Conservation (phyloP, 2,113 vertebrate species). For the Corynorhinus townsendii region DNA sequence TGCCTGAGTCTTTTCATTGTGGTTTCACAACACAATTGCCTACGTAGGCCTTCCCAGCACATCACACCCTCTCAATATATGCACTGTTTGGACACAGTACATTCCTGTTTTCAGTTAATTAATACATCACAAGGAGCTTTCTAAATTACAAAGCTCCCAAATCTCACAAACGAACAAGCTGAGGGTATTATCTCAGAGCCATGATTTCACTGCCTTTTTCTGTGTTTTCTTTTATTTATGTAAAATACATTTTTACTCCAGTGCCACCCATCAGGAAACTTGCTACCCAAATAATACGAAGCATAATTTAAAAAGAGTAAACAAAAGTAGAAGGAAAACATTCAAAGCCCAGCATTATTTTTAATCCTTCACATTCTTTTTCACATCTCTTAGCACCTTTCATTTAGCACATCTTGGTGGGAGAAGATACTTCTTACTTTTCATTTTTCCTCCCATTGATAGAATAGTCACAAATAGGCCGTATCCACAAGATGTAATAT, state of each 20-base stretch:
- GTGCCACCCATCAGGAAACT: not conserved
- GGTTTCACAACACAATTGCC: slow-evolving; percentile 14
- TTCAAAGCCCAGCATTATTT: slow-evolving; percentile 13
- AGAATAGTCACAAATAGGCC: not conserved
- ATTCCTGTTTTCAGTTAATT: slow-evolving; percentile 54
- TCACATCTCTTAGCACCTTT: slow-evolving; percentile 35
- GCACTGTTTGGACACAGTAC: slow-evolving; percentile 44
- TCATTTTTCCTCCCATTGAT: slow-evolving; percentile 23
- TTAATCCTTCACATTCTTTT: slow-evolving; percentile 39
- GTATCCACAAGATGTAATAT: not conserved
- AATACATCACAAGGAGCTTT: slow-evolving; percentile 39
- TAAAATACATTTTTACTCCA: slow-evolving; percentile 38
- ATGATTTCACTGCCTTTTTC: not conserved
- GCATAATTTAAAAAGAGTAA: slow-evolving; percentile 30
- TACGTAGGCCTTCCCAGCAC: not conserved
- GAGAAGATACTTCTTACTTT: slow-evolving; percentile 1
- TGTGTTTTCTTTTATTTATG: not conserved
- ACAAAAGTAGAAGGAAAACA: slow-evolving; percentile 30
- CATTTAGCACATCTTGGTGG: slow-evolving; percentile 9
- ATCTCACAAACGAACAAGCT: slow-evolving; percentile 41
- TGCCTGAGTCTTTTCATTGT: slow-evolving; percentile 40
- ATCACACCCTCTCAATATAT: slow-evolving; percentile 25
- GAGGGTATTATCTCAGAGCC: not conserved
- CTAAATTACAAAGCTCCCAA: slow-evolving; percentile 28
- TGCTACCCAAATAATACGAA: slow-evolving; percentile 36